These are phyloP conservation scores for Scrobipalpa costella DNA, from an alignment of 2,888 invertebrate species.

Conservation along the genomic window DNA sequence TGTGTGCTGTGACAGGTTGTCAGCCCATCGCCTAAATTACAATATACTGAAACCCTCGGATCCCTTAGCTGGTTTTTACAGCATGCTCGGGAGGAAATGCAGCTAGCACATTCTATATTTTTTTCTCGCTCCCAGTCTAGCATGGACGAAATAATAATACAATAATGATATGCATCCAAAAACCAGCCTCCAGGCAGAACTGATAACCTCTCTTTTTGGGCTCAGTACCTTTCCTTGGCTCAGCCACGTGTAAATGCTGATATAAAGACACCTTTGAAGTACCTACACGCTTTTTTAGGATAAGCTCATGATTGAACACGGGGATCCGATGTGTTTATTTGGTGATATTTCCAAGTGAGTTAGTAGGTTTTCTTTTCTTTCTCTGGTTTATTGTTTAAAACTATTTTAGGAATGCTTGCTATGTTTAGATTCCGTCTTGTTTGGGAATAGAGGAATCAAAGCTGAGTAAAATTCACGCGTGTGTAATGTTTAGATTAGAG, in stretches of 20 bases:
- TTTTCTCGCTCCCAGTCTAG: no score
- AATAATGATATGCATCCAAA: background rate
- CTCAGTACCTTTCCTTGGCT: background rate
- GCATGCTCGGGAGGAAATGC: no score
- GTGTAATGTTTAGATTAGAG: no score
- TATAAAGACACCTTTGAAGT: constrained; percentile 15
- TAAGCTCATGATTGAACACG: constrained; percentile 20
- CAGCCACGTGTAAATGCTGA: constrained; percentile 15
- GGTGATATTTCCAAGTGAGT: background rate
- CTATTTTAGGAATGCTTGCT: no score
- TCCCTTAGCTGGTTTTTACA: no score
- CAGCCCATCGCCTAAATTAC: no score
- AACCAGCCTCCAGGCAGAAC: background rate
- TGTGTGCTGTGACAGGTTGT: no score
- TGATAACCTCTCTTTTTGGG: constrained; percentile 5
- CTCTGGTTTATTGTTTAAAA: background rate
- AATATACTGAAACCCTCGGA: no score
- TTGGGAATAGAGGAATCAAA: no score
- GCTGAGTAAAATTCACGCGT: no score
- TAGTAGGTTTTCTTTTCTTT: background rate
- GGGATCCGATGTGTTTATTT: background rate
- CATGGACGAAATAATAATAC: background rate
- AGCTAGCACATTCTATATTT: no score
- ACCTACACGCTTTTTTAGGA: constrained; percentile 13
- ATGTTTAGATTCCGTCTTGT: no score